Evolutionary conservation across 1,140 invertebrate species (phyloP), one percentile per base, ranked within the genome.

Genomic region (Halesus radiatus): DNA sequence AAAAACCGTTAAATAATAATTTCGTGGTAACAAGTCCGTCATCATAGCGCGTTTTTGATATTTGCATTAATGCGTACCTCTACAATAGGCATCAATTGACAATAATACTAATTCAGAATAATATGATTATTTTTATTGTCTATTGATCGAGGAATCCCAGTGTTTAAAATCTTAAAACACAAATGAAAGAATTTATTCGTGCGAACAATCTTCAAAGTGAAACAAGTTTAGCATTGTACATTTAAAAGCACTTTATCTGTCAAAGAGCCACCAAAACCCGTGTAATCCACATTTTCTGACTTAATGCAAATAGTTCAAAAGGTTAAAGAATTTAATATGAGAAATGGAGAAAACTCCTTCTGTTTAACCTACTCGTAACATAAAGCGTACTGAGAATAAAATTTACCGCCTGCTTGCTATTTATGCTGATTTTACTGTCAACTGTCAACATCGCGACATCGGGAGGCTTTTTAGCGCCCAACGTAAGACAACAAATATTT

Each of bases 271-370:
- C 26, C 22, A 29, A 26, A 8, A 66, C 15, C 62, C 2, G 62
- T 66, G 62, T 32, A 32, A 66, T 66, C 26, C 62, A 29, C 23
- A 66, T 66, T 66, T 66, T 66, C 62, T 32, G 29, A 66, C 62
- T 29, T 66, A 66, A 66, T 66, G 62, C 62, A 66, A 66, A 66
- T 66, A 66, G 62, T 66, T 66, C 23, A 66, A 66, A 66, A 26
- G 62, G 62, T 66, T 66, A 66, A 66, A 26, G 62, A 66, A 66
- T 66, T 66, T 66, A 66, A 66, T 66, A 66, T 66, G 62, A 66
- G 26, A 66, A 45, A 45, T 45, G 37, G 10, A 45, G 56, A 60
- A 13, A 60, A 22, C 18, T 22, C 18, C 20, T 23, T 60, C 3
- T 20, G 20, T 60, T 60, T 66, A 32, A 66, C 29, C 29, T 66